phyloP scores from a whole-genome alignment of 1,140 invertebrate genomes.

The Drosophila repleta region DNA sequence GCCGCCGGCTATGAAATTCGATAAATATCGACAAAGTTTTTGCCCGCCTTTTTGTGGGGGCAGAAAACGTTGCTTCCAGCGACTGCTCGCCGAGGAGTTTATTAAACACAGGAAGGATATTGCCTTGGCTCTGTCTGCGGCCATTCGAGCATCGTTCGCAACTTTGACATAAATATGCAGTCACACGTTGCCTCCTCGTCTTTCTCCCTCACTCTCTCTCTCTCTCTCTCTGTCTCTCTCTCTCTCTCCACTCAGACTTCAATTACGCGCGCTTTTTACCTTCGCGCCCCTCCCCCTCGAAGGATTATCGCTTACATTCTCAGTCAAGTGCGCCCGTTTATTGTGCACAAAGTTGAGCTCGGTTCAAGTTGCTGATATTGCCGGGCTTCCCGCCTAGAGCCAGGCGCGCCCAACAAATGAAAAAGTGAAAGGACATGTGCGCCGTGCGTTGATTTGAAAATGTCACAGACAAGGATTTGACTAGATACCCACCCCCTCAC shows the following conservation, averaged over 20 bases:
- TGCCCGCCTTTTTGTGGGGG: conserved; percentile 27
- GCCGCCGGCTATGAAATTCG: conserved; percentile 77
- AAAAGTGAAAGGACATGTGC: conserved; percentile 68
- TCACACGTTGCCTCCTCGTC: conserved; percentile 20
- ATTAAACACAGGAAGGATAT: conserved; percentile 79
- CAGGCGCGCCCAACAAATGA: conserved; percentile 2
- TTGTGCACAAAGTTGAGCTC: conserved; percentile 61
- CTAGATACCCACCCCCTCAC: no score
- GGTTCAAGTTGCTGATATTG: conserved; percentile 62
- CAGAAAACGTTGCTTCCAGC: conserved; percentile 28
- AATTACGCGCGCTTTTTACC: conserved; percentile 65
- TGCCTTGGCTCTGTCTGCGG: conserved; percentile 22
- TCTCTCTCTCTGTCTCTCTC: not conserved
- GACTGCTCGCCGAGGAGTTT: conserved; percentile 57
- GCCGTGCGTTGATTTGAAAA: conserved; percentile 68
- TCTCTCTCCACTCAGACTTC: conserved; percentile 47
- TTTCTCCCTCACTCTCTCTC: not conserved
- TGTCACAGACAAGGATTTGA: conserved; percentile 39
- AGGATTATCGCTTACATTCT: conserved; percentile 80
- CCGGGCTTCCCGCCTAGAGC: conserved; percentile 15
- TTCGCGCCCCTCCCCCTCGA: conserved; percentile 44
- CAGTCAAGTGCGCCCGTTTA: conserved; percentile 72
- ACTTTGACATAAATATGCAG: conserved; percentile 72
- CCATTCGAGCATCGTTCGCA: conserved; percentile 53
- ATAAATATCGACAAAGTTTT: conserved; percentile 81